Conservation (phyloP, 2,113 vertebrate species). For the Elachura formosa region DNA sequence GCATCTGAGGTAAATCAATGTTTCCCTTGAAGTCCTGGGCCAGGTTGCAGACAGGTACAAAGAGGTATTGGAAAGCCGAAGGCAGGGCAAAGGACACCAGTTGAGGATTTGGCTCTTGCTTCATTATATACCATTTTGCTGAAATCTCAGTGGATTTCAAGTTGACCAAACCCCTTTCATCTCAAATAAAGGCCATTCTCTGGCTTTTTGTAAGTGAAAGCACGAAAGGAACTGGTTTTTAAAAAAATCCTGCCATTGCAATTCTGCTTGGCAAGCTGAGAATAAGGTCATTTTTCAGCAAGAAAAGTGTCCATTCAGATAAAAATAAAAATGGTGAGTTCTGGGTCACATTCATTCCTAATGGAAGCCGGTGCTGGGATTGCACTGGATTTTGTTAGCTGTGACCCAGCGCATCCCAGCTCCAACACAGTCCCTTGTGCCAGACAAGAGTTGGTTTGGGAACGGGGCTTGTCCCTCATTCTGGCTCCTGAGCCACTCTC, state of each 20-base stretch:
- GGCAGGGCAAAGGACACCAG: not conserved
- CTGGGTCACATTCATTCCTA: not conserved
- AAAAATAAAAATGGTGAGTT: not conserved
- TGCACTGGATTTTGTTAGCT: not conserved
- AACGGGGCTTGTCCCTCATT: fast-evolving
- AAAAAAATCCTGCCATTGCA: not conserved
- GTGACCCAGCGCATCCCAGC: not conserved
- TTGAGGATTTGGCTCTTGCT: not conserved
- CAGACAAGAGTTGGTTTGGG: not conserved
- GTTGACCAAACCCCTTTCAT: not conserved
- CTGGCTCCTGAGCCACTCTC: not conserved
- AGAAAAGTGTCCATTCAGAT: not conserved
- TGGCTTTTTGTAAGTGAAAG: not conserved
- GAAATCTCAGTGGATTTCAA: not conserved
- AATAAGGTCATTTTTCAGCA: not conserved
- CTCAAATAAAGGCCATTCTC: not conserved
- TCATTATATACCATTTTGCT: not conserved
- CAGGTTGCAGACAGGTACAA: not conserved
- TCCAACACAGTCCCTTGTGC: fast-evolving
- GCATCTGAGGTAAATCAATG: not conserved
- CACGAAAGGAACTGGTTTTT: not conserved
- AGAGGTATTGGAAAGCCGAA: not conserved
- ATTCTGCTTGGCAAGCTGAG: not conserved
- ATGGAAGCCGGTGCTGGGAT: not conserved
- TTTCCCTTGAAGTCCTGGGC: not conserved